Evolutionary conservation across 2,113 vertebrate species (phyloP), one percentile per base, ranked within the genome.

Genomic region (Notothenia coriiceps): DNA sequence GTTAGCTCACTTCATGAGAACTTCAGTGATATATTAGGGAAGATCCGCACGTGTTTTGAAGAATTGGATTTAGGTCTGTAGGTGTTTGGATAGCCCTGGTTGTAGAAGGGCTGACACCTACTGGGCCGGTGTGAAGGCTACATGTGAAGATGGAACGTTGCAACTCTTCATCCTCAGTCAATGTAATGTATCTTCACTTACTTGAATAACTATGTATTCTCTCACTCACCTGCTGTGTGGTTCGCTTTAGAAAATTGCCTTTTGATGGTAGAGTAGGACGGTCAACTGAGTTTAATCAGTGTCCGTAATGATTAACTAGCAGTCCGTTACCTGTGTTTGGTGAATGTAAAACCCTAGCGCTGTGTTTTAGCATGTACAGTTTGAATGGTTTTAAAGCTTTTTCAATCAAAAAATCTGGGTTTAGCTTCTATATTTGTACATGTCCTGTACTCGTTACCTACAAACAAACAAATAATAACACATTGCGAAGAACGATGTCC

Each of bases 71-170:
- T 12, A 64, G 35, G 61, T 63, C 15, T 43, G 54, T 7, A 17
- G 60, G 55, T 70, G 46, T 69, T 4, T 25, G 51, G 70, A 82
- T 25, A 67, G 29, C 10, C 50, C 18, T 68, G 35, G 54, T 29
- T 70, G 73, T 70, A 55, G 29, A 56, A 46, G 51, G 69, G 46
- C 80, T 43, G 63, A 80, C 51, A 69, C 69, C 79, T 40, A 8
- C 70, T 52, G 76, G 77, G 44, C 71, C 74, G 67, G 44, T 22
- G 63, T 35, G 4, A 72, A 74, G 62, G 61, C 54, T 59, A 18
- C 75, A 75, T 61, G 43, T 82, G 77, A 85, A 88, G 74, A 93
- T 93, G 93, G 90, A 92, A 22, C 79, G 15, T 43, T 64, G 33
- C 49, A 66, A 68, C 50, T 77, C 79, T 59, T 51, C 80, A 10